Base-by-base conservation (phyloP, 2,888 invertebrate genomes). In the Biston betularia region DNA sequence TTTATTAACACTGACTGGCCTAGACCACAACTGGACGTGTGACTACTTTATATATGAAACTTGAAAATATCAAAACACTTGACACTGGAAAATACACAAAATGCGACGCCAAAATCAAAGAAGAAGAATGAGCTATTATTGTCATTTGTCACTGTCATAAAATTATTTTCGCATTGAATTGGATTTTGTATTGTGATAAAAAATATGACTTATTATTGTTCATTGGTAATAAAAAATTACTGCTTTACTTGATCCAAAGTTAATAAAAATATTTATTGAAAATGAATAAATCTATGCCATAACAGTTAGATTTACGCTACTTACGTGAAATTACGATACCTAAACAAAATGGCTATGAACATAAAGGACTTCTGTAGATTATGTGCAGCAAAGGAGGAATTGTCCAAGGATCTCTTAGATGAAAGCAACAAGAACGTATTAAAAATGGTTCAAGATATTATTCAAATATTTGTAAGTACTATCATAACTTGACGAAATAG, bases 301-400 rank as follows among this genome's bases (percentile, higher is more conserved):
- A 42, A 33, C 8, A 15, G 12, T 11, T 54, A 42, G 11, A 4
- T 12, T 54, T 42, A 24, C 11, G 8, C 24, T 54, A 54, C 12
- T 12, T 42, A 38, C 14, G 24, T 42, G 42, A 54, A 33, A 12
- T 8, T 54, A 44, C 54, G 15, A 12, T 34, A 48, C 15, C n/a
- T 65, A 63, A 38, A 54, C 74, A 77, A 75, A 69, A 82, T 83
- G 80, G 77, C 81, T 67, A 66, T 76, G 72, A 75, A 57, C 40
- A 24, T 88, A 33, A 88, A 85, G 75, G 86, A 90, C 68, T 78
- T 92, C 74, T 93, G 93, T 83, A 87, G 93, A 83, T 73, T 93
- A 63, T 93, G 93, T 86, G 92, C 87, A 58, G 88, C 83, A 77
- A 87, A 87, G 77, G 85, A 90, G 65, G 87, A 87, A 59, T 85